Conservation (phyloP, 2,888 invertebrate genomes). For the Julus scandinavius region DNA sequence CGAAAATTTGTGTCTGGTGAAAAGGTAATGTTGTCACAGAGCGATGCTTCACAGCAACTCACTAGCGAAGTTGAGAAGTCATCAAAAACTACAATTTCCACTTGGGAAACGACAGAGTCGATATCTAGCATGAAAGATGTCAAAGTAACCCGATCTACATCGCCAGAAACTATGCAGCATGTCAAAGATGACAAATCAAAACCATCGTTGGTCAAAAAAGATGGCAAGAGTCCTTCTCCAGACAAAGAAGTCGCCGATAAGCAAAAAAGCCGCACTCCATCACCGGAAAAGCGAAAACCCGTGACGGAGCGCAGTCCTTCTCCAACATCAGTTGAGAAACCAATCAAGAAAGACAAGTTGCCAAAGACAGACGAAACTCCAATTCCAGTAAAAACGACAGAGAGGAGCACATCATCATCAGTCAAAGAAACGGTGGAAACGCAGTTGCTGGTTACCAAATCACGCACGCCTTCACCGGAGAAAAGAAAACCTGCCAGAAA, state of each 20-base stretch:
- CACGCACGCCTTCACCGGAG: slow-evolving; percentile 43
- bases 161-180: neutral
- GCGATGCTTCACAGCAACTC: neutral
- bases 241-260: neutral
- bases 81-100: neutral
- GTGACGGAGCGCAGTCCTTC: neutral
- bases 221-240: neutral
- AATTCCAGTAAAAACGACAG: neutral
- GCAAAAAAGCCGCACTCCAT: neutral
- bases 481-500: slow-evolving; percentile 21
- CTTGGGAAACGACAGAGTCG: neutral
- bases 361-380: neutral
- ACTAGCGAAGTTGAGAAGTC: neutral
- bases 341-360: neutral
- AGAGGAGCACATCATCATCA: neutral
- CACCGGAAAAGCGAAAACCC: neutral
- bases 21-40: neutral
- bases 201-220: neutral
- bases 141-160: neutral
- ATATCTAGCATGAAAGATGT: neutral
- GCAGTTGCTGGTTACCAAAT: neutral
- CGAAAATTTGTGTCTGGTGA: neutral
- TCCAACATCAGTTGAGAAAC: neutral
- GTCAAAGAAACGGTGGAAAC: slow-evolving; percentile 11
- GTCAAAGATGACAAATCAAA: neutral